Conservation (phyloP, 2,113 vertebrate genomes). For the Scopus umbretta region DNA sequence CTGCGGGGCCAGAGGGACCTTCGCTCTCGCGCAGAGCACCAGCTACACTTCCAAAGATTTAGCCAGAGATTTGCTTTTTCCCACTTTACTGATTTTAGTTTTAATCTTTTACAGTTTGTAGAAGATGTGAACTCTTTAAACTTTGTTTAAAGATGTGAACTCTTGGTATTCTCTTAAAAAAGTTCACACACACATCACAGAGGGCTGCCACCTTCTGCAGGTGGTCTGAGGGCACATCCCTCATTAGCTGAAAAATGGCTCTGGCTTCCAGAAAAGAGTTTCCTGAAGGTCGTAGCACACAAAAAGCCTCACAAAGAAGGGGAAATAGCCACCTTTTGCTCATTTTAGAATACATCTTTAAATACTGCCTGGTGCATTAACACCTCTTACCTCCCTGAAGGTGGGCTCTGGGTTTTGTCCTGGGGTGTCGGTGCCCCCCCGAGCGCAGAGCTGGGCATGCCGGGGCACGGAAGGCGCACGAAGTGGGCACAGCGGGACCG, state of each 20-base stretch:
- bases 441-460: rapidly evolving
- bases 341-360: rapidly evolving
- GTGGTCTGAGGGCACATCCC: background rate
- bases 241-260: background rate
- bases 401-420: rapidly evolving
- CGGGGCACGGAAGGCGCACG: background rate
- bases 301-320: background rate
- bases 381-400: rapidly evolving
- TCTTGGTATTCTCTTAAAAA: background rate
- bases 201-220: background rate
- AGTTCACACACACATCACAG: rapidly evolving
- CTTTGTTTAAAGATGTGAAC: background rate
- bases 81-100: background rate
- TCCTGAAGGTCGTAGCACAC: rapidly evolving
- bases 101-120: background rate
- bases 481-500: rapidly evolving
- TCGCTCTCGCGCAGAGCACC: rapidly evolving
- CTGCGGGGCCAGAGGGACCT: rapidly evolving
- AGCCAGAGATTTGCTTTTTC: background rate
- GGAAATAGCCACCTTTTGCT: background rate
- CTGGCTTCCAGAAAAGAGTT: background rate
- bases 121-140: background rate
- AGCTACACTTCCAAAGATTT: rapidly evolving
- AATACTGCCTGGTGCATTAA: rapidly evolving
- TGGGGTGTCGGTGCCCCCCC: rapidly evolving